Base-by-base conservation (phyloP, 2,797 vertebrate genomes). In the Aulostomus chinensis region DNA sequence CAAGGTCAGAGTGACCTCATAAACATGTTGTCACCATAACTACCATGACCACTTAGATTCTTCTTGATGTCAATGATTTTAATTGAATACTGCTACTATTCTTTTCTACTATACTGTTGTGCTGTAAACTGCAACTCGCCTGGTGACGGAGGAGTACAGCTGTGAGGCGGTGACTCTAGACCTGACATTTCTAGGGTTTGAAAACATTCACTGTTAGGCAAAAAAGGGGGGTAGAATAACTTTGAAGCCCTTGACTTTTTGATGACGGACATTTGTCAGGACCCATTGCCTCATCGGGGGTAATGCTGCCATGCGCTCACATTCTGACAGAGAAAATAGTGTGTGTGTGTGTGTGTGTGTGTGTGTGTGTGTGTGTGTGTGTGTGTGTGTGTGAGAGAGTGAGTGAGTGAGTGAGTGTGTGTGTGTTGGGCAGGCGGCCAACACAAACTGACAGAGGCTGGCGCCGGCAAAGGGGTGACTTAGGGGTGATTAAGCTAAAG, bases 401-500 rank as follows among this genome's bases (percentile, higher is more conserved):
- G n/a, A n/a, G n/a, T n/a, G 55, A 25, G 50, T 31, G 39, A 58
- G 35, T 54, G 56, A 51, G 66, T 55, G 54, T 64, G 45, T 35
- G 65, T 65, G 49, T 30, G 38, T 38, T 31, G 37, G 80, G 80
- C 80, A 75, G 53, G 42, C 53, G n/a, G 78, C 81, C 83, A 85
- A 81, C 68, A 64, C 62, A 80, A 78, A 73, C 75, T 72, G 72
- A 83, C 63, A 72, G 55, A 55, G 56, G 60, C 70, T 78, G 80
- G 81, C 67, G 58, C 75, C 60, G 29, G 56, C 41, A 1, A 59
- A 68, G 76, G 74, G 75, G 73, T 83, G 79, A 84, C 73, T 81
- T 78, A 64, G 54, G 79, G 79, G 81, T 78, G 72, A 85, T 83
- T 76, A 81, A 72, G 73, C 73, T 77, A 71, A 84, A 80, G 76